phyloP scores from a whole-genome alignment of 2,113 vertebrate genomes.

The Xiphophorus hellerii region DNA sequence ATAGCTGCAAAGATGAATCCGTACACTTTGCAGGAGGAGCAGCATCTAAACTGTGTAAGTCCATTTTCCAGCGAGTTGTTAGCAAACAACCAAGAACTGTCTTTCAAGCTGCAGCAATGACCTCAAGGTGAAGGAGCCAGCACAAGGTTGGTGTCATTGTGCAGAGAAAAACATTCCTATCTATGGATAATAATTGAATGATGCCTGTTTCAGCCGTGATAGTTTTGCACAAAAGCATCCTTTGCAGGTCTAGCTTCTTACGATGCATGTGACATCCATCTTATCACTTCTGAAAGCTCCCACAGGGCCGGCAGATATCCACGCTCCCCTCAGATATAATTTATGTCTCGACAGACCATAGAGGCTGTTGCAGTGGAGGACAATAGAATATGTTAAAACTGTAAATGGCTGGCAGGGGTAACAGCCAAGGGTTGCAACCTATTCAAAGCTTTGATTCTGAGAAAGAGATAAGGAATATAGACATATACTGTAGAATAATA shows the following conservation, averaged over 20 bases:
- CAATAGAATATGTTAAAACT: slow-evolving; percentile 52
- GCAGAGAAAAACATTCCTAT: slow-evolving; percentile 22
- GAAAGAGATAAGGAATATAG: slow-evolving; percentile 21
- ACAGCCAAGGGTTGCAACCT: slow-evolving; percentile 5
- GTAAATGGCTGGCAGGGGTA: slow-evolving; percentile 28
- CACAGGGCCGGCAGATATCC: slow-evolving; percentile 51
- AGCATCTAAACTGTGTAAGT: slow-evolving; percentile 47
- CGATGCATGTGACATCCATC: slow-evolving; percentile 66
- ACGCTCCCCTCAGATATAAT: slow-evolving; percentile 50
- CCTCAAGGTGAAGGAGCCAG: slow-evolving; percentile 10
- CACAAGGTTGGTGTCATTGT: slow-evolving; percentile 5
- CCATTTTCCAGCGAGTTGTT: slow-evolving; percentile 37
- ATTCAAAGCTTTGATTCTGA: slow-evolving; percentile 17
- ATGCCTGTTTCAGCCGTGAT: slow-evolving; percentile 50
- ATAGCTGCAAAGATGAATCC: slow-evolving; percentile 41
- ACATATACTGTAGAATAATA: slow-evolving; percentile 1
- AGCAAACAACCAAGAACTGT: slow-evolving; percentile 37
- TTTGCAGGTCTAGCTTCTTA: slow-evolving; percentile 55
- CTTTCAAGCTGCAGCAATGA: slow-evolving; percentile 22
- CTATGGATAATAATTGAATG: slow-evolving; percentile 26
- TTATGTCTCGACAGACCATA: slow-evolving; percentile 33
- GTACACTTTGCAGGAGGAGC: slow-evolving; percentile 54
- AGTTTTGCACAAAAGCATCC: slow-evolving; percentile 55
- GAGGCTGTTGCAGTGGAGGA: slow-evolving; percentile 30
- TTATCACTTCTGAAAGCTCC: slow-evolving; percentile 62